Evolutionary conservation across 2,113 vertebrate species (phyloP).

Genomic region (Trogon melanurus): DNA sequence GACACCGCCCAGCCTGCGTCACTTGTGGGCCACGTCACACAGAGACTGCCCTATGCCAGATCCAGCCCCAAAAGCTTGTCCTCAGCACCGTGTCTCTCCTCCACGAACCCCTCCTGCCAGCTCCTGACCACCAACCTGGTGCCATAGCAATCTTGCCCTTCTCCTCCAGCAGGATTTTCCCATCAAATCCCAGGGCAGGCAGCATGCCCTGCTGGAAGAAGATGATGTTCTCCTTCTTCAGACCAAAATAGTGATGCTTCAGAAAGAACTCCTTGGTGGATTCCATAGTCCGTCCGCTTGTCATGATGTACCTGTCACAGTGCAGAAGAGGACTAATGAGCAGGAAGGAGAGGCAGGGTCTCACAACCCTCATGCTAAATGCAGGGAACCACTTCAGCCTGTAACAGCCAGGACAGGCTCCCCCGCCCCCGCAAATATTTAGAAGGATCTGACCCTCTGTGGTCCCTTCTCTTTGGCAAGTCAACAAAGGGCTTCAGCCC

Average conservation of each 20-base stretch:
- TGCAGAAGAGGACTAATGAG: not conserved
- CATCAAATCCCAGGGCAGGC: constrained; percentile 91
- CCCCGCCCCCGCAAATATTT: fast-evolving
- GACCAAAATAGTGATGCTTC: constrained; percentile 87
- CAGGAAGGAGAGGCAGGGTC: not conserved
- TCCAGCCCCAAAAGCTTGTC: not conserved
- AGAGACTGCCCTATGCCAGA: fast-evolving
- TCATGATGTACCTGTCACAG: constrained; percentile 95
- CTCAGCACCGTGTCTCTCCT: fast-evolving
- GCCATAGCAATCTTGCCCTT: constrained; percentile 94
- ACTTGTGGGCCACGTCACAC: fast-evolving
- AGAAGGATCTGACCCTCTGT: not conserved
- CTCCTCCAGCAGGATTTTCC: constrained; percentile 92
- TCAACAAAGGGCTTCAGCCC: not conserved
- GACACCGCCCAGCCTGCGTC: not conserved
- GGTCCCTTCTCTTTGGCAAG: not conserved
- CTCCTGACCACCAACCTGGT: constrained; percentile 79
- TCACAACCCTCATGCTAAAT: not conserved
- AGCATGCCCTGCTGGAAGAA: constrained; percentile 99
- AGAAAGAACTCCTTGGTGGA: constrained; percentile 89
- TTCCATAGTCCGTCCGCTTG: constrained; percentile 93
- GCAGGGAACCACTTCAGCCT: fast-evolving
- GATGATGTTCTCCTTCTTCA: constrained; percentile 84
- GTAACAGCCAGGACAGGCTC: not conserved
- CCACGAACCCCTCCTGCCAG: fast-evolving